Conservation (phyloP, 2,888 invertebrate species). For the Hofmannophila pseudospretella region DNA sequence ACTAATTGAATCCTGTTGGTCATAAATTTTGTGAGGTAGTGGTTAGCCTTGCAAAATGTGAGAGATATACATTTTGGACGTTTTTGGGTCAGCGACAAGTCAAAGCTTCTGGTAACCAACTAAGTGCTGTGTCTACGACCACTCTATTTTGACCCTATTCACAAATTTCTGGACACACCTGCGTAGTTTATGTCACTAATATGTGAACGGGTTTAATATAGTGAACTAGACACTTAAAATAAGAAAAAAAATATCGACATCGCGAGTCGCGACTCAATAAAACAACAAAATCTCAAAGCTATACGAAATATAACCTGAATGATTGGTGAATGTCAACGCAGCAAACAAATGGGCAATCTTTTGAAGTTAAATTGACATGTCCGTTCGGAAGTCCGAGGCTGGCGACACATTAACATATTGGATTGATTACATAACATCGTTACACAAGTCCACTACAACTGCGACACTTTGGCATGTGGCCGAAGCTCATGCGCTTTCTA, state of each 20-base stretch:
- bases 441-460: constrained; percentile 35
- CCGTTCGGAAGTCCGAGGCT: constrained; percentile 60
- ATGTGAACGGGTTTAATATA: background rate
- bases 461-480: constrained; percentile 56
- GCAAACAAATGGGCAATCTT: constrained; percentile 6
- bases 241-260: no score
- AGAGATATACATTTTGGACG: constrained; percentile 6
- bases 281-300: background rate
- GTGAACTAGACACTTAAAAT: background rate
- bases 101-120: constrained; percentile 4
- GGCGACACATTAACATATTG: constrained; percentile 49
- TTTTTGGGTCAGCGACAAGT: constrained; percentile 17
- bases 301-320: constrained; percentile 1
- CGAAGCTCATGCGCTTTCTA: constrained; percentile 57
- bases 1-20: background rate
- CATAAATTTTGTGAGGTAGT: background rate
- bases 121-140: constrained; percentile 29
- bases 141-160: constrained; percentile 50
- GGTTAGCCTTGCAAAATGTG: constrained; percentile 6
- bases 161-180: constrained; percentile 36
- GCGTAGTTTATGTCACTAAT: constrained; percentile 3
- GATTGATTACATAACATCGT: constrained; percentile 57
- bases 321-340: constrained; percentile 4
- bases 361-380: constrained; percentile 40
- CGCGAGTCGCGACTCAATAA: background rate